A percentile compares a stretch with the other conserved stretches of the same genome.
These are phyloP conservation scores for Leptinotarsa haldemani DNA, from an alignment of 2,888 invertebrate genomes.

Conservation along the genomic window DNA sequence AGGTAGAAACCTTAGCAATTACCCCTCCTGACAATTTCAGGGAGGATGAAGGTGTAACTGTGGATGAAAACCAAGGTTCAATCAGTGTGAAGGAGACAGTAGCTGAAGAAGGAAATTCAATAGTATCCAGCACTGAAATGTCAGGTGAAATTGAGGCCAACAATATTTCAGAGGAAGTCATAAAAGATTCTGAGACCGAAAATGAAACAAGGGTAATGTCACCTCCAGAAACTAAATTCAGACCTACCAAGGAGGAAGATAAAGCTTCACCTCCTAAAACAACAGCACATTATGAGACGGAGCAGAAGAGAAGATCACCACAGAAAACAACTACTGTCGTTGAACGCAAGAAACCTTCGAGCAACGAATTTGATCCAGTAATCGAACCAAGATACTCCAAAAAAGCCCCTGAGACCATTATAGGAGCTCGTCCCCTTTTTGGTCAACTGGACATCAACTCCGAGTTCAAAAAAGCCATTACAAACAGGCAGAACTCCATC, in stretches of 20 bases:
- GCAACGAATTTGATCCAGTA: conserved; percentile 43
- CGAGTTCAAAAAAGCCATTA: conserved; percentile 63
- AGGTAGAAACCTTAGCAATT: not conserved
- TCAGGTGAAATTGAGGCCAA: not conserved
- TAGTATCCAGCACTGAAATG: not conserved
- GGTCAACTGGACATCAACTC: conserved; percentile 63
- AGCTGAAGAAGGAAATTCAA: not conserved
- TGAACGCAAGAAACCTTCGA: conserved; percentile 20
- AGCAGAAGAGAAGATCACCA: not conserved
- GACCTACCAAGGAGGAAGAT: not conserved
- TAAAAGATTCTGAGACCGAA: not conserved
- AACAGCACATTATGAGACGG: not conserved
- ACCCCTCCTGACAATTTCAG: not conserved
- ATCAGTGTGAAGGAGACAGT: not conserved
- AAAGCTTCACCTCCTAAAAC: conserved; percentile 2
- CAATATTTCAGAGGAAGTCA: not conserved
- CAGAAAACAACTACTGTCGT: not conserved
- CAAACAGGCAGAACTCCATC: conserved; percentile 57
- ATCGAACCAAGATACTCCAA: conserved; percentile 55
- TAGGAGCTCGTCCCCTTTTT: conserved; percentile 64
- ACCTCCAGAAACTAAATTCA: not conserved
- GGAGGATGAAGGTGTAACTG: not conserved
- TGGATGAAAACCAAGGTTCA: not conserved
- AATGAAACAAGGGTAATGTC: not conserved
- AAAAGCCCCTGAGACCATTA: conserved; percentile 63